These are phyloP conservation scores for Rhabdomys pumilio DNA, from an alignment of 2,797 vertebrate species.

Conservation along the genomic window DNA sequence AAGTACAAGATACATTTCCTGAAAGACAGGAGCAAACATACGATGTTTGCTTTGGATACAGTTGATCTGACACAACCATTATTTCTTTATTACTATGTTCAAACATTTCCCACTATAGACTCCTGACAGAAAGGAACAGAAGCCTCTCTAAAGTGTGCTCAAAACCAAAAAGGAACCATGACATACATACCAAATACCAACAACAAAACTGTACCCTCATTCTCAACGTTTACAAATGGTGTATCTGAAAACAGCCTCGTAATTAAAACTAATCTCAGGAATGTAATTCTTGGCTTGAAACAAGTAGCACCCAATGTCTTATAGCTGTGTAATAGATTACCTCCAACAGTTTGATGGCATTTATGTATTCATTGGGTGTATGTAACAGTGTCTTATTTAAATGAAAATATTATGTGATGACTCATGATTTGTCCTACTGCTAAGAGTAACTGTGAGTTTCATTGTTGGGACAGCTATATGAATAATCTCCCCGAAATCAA, in stretches of 20 bases:
- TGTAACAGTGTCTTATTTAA: not conserved
- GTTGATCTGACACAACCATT: not conserved
- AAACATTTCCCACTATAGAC: not conserved
- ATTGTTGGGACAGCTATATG: no score
- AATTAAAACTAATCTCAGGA: not conserved
- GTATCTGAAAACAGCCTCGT: not conserved
- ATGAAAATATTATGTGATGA: not conserved
- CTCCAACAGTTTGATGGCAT: not conserved
- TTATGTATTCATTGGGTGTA: not conserved
- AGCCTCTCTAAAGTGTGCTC: not conserved
- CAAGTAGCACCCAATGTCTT: not conserved
- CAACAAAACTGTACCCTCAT: not conserved
- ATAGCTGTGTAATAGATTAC: not conserved
- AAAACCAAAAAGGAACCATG: not conserved
- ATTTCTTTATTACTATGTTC: not conserved
- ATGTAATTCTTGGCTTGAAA: not conserved
- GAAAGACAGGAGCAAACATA: not conserved
- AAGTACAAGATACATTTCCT: not conserved
- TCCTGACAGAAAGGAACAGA: not conserved
- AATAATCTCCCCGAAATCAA: not conserved
- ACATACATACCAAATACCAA: not conserved
- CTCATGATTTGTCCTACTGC: not conserved
- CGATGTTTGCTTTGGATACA: not conserved
- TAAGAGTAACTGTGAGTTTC: not conserved
- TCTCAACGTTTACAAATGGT: not conserved